A percentile compares a stretch with the other conserved stretches of the same genome.
Conservation (phyloP, 2,113 vertebrate species). For the Sinocyclocheilus rhinocerous region DNA sequence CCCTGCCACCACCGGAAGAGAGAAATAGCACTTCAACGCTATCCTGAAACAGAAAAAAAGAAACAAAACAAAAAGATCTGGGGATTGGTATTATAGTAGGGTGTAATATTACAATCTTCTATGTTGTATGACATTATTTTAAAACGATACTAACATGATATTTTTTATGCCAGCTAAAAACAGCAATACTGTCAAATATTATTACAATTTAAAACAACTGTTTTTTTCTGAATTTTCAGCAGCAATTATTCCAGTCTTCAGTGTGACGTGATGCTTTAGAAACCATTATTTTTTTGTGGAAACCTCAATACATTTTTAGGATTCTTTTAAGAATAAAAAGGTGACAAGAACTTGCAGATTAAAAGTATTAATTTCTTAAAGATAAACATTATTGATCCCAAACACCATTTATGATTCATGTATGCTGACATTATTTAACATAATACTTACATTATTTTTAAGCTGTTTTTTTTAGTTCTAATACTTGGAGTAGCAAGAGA, state of each 20-base stretch:
- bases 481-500: background rate
- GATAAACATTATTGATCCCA: background rate
- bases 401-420: background rate
- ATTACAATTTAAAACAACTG: background rate
- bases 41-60: constrained; percentile 59
- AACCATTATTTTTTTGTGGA: background rate
- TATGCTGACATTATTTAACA: background rate
- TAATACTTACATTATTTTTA: constrained; percentile 36
- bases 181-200: background rate
- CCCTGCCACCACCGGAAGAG: constrained; percentile 66
- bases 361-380: background rate
- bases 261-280: background rate
- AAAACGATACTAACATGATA: background rate
- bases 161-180: background rate
- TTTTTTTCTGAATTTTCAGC: background rate
- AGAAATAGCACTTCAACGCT: constrained; percentile 60
- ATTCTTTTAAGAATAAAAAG: background rate
- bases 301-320: background rate
- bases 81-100: no score
- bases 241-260: background rate
- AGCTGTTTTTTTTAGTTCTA: background rate
- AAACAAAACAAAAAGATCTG: background rate
- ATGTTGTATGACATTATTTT: no score
- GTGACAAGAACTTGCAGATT: background rate
- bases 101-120: no score